Conservation (phyloP, 2,113 vertebrate species). For the Myrmecobius fasciatus region DNA sequence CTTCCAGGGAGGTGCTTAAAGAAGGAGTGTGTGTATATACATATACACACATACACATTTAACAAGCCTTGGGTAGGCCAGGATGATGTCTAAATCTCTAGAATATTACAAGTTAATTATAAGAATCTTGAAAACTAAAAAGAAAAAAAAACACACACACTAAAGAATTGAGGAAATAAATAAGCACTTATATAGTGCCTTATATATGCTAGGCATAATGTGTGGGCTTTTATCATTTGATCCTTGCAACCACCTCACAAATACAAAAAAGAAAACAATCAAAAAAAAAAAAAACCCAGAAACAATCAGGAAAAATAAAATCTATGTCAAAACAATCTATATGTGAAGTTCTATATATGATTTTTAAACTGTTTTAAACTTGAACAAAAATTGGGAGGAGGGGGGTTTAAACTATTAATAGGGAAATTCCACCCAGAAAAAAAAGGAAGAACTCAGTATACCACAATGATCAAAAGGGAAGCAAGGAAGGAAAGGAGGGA, state of each 20-base stretch:
- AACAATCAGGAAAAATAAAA: background rate
- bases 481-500: background rate
- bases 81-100: background rate
- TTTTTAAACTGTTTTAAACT: background rate
- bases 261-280: background rate
- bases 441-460: background rate
- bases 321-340: background rate
- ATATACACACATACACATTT: background rate
- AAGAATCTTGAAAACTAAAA: background rate
- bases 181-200: background rate
- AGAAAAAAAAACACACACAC: background rate
- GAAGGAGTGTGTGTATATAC: background rate
- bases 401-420: background rate
- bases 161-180: background rate
- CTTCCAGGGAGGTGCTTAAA: background rate
- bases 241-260: background rate
- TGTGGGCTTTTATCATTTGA: background rate
- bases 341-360: background rate
- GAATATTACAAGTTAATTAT: background rate
- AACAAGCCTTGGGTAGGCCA: background rate
- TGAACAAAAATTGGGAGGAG: background rate
- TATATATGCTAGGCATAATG: background rate
- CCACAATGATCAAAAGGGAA: background rate
- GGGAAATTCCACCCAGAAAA: background rate
- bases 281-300: background rate